Evolutionary conservation across 2,797 vertebrate species (phyloP).

Genomic region (Cephalopachus bancanus): DNA sequence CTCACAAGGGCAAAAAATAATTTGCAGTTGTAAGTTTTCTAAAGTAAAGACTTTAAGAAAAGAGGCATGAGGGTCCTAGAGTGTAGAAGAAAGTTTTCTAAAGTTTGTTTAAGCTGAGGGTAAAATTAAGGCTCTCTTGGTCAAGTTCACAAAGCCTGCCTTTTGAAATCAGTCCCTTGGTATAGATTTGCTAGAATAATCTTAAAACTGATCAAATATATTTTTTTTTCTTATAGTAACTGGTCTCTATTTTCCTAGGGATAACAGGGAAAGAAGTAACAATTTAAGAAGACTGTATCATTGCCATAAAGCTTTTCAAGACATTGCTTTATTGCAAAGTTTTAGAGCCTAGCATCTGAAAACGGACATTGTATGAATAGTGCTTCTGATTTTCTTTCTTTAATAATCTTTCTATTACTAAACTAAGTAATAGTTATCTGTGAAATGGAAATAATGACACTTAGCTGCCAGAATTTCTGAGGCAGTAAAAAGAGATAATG

Average conservation of each 20-base stretch:
- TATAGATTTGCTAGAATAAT: background rate
- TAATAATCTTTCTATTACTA: background rate
- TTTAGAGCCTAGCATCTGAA: conserved; percentile 30
- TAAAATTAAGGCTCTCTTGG: background rate
- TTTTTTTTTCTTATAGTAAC: background rate
- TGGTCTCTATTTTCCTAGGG: background rate
- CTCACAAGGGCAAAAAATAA: background rate
- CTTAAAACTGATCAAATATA: conserved; percentile 44
- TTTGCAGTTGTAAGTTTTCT: background rate
- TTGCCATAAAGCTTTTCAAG: background rate
- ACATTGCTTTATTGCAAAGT: background rate
- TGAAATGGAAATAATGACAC: background rate
- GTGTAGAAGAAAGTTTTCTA: background rate
- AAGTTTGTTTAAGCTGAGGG: background rate
- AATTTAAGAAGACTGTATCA: background rate
- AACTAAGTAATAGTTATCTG: background rate
- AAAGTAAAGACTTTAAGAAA: conserved; percentile 11
- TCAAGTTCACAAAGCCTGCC: background rate
- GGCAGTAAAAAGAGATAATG: background rate
- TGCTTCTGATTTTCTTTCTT: background rate
- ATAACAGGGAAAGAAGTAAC: background rate
- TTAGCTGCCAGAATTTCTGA: conserved; percentile 9
- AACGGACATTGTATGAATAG: background rate
- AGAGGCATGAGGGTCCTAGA: background rate
- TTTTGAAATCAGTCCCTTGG: background rate